phyloP scores from a whole-genome alignment of 2,797 vertebrate genomes.

The Falco berigora region DNA sequence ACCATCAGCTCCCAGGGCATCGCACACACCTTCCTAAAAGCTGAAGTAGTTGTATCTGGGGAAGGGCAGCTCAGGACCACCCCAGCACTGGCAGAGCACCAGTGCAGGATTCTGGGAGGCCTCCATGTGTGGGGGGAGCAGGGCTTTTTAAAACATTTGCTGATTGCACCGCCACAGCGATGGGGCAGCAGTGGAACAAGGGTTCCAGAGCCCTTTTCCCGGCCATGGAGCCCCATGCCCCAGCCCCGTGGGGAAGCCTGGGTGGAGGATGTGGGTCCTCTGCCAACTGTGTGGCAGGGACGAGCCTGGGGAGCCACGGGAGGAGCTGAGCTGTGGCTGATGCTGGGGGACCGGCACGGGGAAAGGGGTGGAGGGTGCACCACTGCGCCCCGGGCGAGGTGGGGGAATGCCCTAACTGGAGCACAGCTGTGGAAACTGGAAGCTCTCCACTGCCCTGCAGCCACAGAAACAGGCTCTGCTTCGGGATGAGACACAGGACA shows the following conservation, averaged over 20 bases:
- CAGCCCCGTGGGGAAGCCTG: not conserved
- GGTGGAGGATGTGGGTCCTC: not conserved
- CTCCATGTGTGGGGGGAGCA: rapidly evolving
- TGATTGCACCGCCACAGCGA: not conserved
- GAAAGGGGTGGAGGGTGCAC: not conserved
- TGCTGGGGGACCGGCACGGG: not conserved
- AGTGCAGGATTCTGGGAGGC: not conserved
- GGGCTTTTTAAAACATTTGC: not conserved
- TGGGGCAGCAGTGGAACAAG: not conserved
- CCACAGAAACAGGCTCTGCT: conserved; percentile 27
- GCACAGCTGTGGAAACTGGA: not conserved
- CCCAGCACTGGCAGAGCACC: not conserved
- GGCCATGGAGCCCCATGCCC: not conserved
- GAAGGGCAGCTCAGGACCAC: not conserved
- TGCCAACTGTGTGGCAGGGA: rapidly evolving
- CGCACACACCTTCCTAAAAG: not conserved
- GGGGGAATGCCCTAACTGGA: not conserved
- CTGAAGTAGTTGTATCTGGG: not conserved
- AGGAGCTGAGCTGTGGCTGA: not conserved
- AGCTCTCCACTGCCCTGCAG: not conserved
- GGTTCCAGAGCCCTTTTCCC: not conserved
- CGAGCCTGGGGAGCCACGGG: not conserved
- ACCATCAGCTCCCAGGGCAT: not conserved
- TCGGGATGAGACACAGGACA: not conserved
- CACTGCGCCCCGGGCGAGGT: rapidly evolving